A percentile compares a stretch with the other conserved stretches of the same genome.
phyloP scores from a whole-genome alignment of 2,113 vertebrate genomes.

The Catharus bicknelli region DNA sequence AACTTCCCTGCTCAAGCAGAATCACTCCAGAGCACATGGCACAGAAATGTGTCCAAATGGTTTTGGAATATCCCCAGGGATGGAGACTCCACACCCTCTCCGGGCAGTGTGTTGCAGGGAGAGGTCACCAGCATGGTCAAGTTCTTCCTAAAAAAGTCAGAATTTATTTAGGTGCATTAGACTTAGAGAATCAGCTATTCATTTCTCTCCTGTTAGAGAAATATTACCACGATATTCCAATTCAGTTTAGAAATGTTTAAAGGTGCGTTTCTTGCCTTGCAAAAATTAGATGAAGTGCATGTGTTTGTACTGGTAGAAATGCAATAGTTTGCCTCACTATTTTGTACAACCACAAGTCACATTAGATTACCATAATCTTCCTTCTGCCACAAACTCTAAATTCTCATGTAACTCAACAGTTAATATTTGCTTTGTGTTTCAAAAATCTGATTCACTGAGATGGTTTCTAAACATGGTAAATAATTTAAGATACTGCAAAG shows the following conservation, averaged over 20 bases:
- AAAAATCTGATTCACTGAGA: slow-evolving; percentile 39
- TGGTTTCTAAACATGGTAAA: slow-evolving; percentile 64
- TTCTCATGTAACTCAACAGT: not conserved
- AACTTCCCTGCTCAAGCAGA: not conserved
- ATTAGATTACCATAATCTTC: not conserved
- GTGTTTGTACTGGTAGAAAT: not conserved
- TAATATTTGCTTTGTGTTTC: slow-evolving; percentile 50
- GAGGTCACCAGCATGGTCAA: fast-evolving
- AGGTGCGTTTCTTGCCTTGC: not conserved
- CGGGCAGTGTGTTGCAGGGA: not conserved
- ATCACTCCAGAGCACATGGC: not conserved
- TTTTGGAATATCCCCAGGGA: not conserved
- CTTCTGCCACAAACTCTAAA: not conserved
- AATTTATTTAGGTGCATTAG: not conserved
- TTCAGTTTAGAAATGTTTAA: not conserved
- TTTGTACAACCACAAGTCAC: not conserved
- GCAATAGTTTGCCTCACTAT: not conserved
- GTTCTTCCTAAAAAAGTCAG: not conserved
- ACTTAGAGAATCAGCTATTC: not conserved
- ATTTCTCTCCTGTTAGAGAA: not conserved
- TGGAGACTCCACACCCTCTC: not conserved
- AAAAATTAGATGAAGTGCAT: not conserved
- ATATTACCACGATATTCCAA: not conserved
- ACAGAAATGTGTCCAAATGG: not conserved
- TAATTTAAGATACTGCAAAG: slow-evolving; percentile 68